These are phyloP conservation scores for Pristionchus exspectatus DNA, from an alignment of 2,888 invertebrate species.

Conservation along the genomic window DNA sequence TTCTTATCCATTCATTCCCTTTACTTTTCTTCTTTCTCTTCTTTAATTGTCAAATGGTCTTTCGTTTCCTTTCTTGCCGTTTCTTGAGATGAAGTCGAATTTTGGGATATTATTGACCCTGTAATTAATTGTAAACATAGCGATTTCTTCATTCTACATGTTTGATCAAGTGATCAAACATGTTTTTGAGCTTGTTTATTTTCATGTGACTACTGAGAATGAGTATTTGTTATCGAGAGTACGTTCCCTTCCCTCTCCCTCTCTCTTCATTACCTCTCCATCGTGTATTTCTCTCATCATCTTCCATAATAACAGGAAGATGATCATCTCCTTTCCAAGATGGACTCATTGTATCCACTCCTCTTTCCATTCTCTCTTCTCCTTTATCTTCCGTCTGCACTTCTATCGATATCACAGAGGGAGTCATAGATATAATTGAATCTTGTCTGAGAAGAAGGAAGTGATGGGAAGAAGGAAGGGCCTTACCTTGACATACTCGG, in stretches of 20 bases:
- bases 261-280: constrained; percentile 15
- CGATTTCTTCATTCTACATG: not conserved
- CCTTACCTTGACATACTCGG: constrained; percentile 19
- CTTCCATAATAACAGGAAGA: constrained; percentile 39
- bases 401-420: constrained; percentile 27
- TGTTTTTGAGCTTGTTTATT: not conserved
- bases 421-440: not conserved
- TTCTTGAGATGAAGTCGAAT: constrained; percentile 21
- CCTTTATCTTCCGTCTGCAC: not conserved
- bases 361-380: not conserved
- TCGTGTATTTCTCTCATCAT: constrained; percentile 25
- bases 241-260: not conserved
- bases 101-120: constrained; percentile 27
- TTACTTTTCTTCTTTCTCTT: constrained; percentile 9
- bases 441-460: not conserved
- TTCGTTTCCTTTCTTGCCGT: constrained; percentile 2
- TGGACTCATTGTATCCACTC: not conserved
- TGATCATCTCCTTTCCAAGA: constrained; percentile 27
- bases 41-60: not conserved
- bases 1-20: not conserved
- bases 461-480: not conserved
- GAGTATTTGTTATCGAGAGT: not conserved
- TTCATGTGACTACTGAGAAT: not conserved
- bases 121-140: not conserved
- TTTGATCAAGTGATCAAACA: not conserved